phyloP scores from a whole-genome alignment of 2,113 vertebrate genomes.

The Phylloscopus trochilus region DNA sequence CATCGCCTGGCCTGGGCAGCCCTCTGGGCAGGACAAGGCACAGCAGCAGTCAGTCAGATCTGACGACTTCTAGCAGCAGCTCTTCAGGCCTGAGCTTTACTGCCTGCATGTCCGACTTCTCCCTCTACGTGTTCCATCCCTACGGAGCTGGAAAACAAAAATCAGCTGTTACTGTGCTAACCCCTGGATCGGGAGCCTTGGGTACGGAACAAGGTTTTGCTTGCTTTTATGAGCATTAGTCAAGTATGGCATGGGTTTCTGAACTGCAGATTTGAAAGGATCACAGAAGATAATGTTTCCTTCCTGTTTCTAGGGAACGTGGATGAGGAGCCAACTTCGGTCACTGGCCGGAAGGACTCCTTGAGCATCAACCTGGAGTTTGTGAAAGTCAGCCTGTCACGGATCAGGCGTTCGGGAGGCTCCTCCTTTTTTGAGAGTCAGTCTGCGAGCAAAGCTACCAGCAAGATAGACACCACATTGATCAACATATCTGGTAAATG shows the following conservation, averaged over 20 bases:
- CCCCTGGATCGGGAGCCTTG: constrained; percentile 84
- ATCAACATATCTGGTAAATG: constrained; percentile 97
- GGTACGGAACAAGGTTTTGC: constrained; percentile 69
- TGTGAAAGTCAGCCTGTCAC: constrained; percentile 95
- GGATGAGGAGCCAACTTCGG: constrained; percentile 92
- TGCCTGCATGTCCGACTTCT: constrained; percentile 98
- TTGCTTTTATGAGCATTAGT: neutral
- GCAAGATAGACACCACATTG: constrained; percentile 94
- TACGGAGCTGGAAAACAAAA: constrained; percentile 98
- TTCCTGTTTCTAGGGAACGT: constrained; percentile 78
- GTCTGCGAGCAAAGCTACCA: constrained; percentile 79
- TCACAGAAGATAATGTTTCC: neutral
- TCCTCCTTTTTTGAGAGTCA: constrained; percentile 90
- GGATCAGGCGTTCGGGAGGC: constrained; percentile 90
- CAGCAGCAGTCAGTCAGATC: constrained; percentile 95
- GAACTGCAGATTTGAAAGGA: neutral
- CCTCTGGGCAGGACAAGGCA: constrained; percentile 91
- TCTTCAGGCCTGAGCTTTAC: constrained; percentile 97
- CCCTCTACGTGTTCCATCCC: constrained; percentile 95
- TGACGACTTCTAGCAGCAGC: constrained; percentile 84
- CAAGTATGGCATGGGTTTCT: neutral
- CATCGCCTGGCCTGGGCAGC: constrained; percentile 85
- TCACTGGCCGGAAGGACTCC: constrained; percentile 97
- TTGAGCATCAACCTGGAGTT: constrained; percentile 98
- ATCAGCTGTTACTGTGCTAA: constrained; percentile 85